Conservation (phyloP, 2,113 vertebrate species). For the Nothobranchius kuhntae region DNA sequence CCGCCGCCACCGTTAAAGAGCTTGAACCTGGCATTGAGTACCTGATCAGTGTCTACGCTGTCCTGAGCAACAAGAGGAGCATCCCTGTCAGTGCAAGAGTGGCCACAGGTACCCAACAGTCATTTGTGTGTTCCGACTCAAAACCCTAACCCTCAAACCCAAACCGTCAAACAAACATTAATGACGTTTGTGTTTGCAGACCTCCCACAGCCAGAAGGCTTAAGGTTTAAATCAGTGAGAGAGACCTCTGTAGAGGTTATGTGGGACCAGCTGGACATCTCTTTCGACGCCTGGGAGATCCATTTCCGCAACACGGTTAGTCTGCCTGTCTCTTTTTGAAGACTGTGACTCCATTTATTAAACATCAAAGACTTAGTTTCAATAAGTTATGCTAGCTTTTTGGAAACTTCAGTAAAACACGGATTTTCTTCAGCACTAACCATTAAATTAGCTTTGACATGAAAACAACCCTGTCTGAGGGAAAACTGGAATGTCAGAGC, state of each 20-base stretch:
- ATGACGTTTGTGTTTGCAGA: conserved; percentile 69
- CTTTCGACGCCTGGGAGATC: conserved; percentile 92
- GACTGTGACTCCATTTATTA: conserved; percentile 19
- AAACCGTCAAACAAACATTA: background rate
- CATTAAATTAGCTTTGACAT: conserved; percentile 51
- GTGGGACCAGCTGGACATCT: conserved; percentile 91
- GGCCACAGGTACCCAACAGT: conserved; percentile 84
- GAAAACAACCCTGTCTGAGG: conserved; percentile 34
- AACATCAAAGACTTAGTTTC: conserved; percentile 9
- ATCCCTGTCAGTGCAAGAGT: conserved; percentile 90
- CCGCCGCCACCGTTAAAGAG: conserved; percentile 82
- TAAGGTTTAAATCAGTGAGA: conserved; percentile 89
- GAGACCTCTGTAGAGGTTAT: conserved; percentile 91
- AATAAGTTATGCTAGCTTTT: conserved; percentile 35
- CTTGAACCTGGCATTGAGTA: conserved; percentile 95
- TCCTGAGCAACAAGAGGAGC: conserved; percentile 90
- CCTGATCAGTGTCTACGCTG: conserved; percentile 89
- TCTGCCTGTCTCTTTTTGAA: conserved; percentile 15
- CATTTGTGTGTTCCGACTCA: background rate
- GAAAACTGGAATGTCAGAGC: conserved; percentile 23
- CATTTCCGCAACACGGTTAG: conserved; percentile 89
- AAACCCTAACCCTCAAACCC: background rate
- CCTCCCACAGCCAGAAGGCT: conserved; percentile 88
- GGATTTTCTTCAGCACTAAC: conserved; percentile 42
- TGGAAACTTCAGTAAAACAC: conserved; percentile 43